phyloP scores from a whole-genome alignment of 2,888 invertebrate species.

The Apamea monoglypha region DNA sequence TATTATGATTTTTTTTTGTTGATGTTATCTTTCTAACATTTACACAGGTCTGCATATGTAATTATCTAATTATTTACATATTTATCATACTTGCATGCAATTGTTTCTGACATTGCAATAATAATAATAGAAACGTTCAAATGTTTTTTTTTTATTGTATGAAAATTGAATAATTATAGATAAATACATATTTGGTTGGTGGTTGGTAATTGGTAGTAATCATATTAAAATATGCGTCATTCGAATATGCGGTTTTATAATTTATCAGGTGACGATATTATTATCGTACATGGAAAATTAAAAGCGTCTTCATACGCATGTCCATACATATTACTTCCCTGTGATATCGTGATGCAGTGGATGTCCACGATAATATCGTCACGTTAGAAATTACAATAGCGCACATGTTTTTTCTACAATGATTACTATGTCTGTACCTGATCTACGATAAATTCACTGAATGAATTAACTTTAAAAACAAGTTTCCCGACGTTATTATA shows the following conservation, averaged over 20 bases:
- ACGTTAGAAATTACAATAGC: too few relatives aligned
- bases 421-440: too few relatives aligned
- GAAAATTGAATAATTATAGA: not conserved
- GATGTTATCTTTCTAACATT: conserved; percentile 41
- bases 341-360: not conserved
- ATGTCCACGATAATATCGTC: not conserved
- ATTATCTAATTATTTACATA: not conserved
- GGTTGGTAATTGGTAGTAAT: not conserved
- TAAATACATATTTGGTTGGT: not conserved
- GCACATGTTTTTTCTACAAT: too few relatives aligned
- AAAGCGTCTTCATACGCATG: not conserved
- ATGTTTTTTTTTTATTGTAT: not conserved
- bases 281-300: not conserved
- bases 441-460: not conserved
- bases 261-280: not conserved
- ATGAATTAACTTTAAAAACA: not conserved
- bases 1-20: conserved; percentile 38
- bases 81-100: conserved; percentile 7
- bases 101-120: not conserved
- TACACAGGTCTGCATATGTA: conserved; percentile 10
- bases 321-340: not conserved
- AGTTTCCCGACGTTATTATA: too few relatives aligned
- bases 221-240: too few relatives aligned
- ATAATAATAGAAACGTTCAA: not conserved
- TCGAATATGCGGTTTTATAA: not conserved